Base-by-base conservation (phyloP, 2,888 invertebrate genomes). In the Hedychridium roseum region DNA sequence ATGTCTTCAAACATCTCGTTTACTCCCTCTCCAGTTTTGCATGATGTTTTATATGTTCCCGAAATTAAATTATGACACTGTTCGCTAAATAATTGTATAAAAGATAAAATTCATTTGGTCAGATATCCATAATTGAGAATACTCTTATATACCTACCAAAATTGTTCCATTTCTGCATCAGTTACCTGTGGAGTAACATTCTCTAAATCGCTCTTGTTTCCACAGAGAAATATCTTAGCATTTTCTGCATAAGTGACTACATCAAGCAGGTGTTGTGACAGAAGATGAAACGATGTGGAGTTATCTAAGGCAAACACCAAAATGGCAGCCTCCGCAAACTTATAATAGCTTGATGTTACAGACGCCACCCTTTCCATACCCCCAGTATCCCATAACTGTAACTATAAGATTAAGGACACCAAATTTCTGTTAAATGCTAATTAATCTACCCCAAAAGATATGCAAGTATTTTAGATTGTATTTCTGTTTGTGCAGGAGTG, bases 301-400 rank as follows among this genome's bases (percentile, higher is more conserved):
- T 94, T 94, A 73, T 94, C 93, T 57, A 94, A 81, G 26, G 93
- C 89, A 81, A 95, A 97, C 3, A 95, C 94, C 54, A 97, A 82
- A 66, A 97, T 88, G 47, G 95, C 96, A 51, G 94, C 96, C 77
- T 95, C 94, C 2, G 96, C 92, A 81, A 94, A 94, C 80, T 96
- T 95, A 78, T 95, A 97, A 77, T 97, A 97, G 73, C 93, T 94
- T 18, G 94, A 93, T 7, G 96, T 96, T 14, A 97, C 92, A 2
- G 94, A 94, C 34, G 95, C 95, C 55, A 96, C 94, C 66, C 96
- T 84, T 80, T 97, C 97, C 93, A 97, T 94, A 37, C 96, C 96
- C 60, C 95, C 96, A 26, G 97, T 97, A 76, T 97, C 97, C 95
- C 96, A 97, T 61, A 97, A 80, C 80, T 95, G 94, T 54, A 97